Base-by-base conservation (phyloP, 92 coral and sea anemone species). In the Blastomussa wellsi region DNA sequence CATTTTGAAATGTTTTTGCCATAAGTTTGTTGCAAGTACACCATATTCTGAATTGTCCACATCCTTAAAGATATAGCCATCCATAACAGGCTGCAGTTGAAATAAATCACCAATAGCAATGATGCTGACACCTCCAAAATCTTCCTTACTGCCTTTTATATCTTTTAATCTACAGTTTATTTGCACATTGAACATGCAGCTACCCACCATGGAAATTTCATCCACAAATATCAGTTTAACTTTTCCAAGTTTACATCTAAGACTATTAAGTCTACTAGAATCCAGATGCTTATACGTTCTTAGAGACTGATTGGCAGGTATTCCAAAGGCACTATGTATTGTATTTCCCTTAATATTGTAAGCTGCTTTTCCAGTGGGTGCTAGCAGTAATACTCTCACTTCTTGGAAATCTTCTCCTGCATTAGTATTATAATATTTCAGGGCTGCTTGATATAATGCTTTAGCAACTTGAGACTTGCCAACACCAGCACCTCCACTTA, bases 311-410 rank as follows among this genome's bases (percentile, higher is more conserved):
- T 70, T 77, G 24, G 71, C 84, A 17, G 84, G 84, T 55, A 87
- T 65, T 53, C 36, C 47, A 24, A 87, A 35, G 31, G 86, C 42
- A 33, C 86, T 80, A 52, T 87, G 90, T 41, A 81, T 81, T 41
- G 79, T 86, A n/a, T 42, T 48, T n/a, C 86, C 90, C 2, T 41
- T 60, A 35, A 83, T 82, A 53, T 52, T 88, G 47, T 42, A 88
- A 17, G 91, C 85, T 47, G 88, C 91, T 37, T 87, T 87, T 28
- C 90, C 90, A 17, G 90, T 87, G 38, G 90, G 90, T n/a, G 90
- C 90, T 14, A 85, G 22, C 19, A 79, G 48, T 41, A 86, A 15
- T 19, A 57, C 89, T 28, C 74, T 86, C 49, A 79, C 47, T 19
- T 28, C 10, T 11, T 77, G 82, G 67, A 75, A 85, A 85, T 76